These are phyloP conservation scores for Nomada fabriciana DNA, from an alignment of 2,888 invertebrate genomes.

Conservation along the genomic window DNA sequence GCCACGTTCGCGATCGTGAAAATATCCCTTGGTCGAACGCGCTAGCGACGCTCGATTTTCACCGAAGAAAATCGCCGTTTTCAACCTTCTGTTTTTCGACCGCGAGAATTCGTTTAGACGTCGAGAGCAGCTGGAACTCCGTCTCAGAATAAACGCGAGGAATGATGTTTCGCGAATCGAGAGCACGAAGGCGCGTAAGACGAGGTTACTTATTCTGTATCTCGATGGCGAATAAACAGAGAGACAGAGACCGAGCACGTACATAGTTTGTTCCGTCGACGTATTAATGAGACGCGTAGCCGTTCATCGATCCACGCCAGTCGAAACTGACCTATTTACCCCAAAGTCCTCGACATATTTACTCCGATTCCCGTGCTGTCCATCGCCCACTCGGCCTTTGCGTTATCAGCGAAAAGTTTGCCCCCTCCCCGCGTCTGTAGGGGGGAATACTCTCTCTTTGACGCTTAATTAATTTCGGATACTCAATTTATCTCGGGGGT, in stretches of 20 bases:
- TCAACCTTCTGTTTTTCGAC: no score
- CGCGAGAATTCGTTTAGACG: conserved; percentile 2
- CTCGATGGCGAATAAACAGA: conserved; percentile 24
- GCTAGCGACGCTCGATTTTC: background rate
- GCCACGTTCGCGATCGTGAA: conserved; percentile 37
- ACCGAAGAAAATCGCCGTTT: background rate
- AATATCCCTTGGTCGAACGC: background rate
- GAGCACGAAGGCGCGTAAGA: background rate
- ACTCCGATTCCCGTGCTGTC: conserved; percentile 47
- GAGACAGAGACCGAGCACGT: background rate
- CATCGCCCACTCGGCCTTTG: background rate
- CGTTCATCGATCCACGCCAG: conserved; percentile 45
- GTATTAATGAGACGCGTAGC: conserved; percentile 48
- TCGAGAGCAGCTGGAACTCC: background rate
- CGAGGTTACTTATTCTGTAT: background rate
- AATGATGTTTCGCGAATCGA: background rate
- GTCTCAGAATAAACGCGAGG: conserved; percentile 1
- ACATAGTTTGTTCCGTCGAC: conserved; percentile 12
- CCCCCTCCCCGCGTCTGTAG: background rate
- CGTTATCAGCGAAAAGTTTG: background rate
- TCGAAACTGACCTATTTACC: conserved; percentile 66
- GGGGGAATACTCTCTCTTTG: background rate
- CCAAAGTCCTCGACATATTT: conserved; percentile 75
- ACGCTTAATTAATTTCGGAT: background rate
- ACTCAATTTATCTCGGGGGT: background rate